Evolutionary conservation across 2,113 vertebrate genomes (phyloP).

Genomic region (Phyllostomus discolor): DNA sequence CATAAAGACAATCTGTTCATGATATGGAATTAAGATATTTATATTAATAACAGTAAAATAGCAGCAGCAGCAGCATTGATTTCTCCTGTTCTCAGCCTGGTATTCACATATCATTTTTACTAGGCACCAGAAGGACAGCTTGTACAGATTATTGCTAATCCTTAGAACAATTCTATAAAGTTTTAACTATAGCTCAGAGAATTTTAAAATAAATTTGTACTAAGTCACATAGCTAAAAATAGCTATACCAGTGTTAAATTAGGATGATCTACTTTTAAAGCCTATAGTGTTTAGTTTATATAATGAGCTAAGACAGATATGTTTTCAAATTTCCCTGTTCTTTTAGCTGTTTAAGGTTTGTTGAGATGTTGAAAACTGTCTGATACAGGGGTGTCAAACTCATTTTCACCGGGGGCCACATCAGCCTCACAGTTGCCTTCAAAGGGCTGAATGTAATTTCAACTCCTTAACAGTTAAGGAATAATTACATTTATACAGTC

Average conservation of each 20-base stretch:
- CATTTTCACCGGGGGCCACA: too few relatives aligned
- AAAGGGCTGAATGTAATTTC: too few relatives aligned
- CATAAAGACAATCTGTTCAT: background rate
- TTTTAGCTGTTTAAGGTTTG: background rate
- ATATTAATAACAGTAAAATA: background rate
- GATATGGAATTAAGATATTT: background rate
- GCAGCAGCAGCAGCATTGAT: background rate
- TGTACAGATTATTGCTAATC: background rate
- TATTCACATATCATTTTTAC: slow-evolving; percentile 7
- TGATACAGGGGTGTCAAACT: too few relatives aligned
- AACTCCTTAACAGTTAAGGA: too few relatives aligned
- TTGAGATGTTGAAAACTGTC: background rate
- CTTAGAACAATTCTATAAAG: background rate
- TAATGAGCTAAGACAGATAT: background rate
- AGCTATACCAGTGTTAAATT: background rate
- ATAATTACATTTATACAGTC: too few relatives aligned
- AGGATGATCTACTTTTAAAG: slow-evolving; percentile 2
- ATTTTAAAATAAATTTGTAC: background rate
- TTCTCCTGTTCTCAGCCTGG: background rate
- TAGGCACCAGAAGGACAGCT: background rate
- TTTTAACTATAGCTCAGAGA: background rate
- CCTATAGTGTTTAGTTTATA: background rate
- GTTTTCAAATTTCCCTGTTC: background rate
- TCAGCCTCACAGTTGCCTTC: too few relatives aligned
- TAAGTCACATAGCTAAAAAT: slow-evolving; percentile 20